Conservation (phyloP, 2,113 vertebrate genomes). For the Nycticorax nycticorax region DNA sequence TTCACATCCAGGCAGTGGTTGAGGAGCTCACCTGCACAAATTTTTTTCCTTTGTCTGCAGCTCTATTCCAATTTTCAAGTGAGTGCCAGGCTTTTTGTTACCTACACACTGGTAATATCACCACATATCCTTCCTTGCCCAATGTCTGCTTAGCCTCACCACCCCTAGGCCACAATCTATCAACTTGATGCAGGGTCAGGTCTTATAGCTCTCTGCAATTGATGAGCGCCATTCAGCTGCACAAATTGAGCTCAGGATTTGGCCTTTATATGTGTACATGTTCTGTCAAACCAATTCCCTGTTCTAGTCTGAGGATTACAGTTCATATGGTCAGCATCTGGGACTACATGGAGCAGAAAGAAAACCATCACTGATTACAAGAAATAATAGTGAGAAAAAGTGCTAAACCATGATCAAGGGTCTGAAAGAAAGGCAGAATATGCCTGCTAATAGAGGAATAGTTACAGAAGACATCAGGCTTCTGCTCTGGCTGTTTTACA, state of each 20-base stretch:
- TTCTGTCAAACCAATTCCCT: neutral
- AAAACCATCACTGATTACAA: neutral
- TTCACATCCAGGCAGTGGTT: accelerated
- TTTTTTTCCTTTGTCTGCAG: neutral
- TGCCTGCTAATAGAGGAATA: neutral
- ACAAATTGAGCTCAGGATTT: neutral
- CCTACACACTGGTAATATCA: neutral
- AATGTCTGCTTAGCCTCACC: neutral
- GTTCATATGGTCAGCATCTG: neutral
- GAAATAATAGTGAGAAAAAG: neutral
- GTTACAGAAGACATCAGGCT: neutral
- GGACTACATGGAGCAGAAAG: neutral
- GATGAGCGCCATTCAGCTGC: neutral
- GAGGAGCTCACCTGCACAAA: neutral
- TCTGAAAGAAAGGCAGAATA: neutral
- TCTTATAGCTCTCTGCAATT: neutral
- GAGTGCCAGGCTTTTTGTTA: neutral
- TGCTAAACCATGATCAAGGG: neutral
- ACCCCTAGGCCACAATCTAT: neutral
- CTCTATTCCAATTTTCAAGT: neutral
- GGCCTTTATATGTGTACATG: neutral
- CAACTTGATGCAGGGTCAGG: neutral
- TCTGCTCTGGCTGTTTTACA: neutral
- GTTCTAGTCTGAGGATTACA: neutral
- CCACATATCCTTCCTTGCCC: neutral